Evolutionary conservation across 2,113 vertebrate species (phyloP), one percentile per base, ranked within the genome.

Genomic region (Chinchilla lanigera): DNA sequence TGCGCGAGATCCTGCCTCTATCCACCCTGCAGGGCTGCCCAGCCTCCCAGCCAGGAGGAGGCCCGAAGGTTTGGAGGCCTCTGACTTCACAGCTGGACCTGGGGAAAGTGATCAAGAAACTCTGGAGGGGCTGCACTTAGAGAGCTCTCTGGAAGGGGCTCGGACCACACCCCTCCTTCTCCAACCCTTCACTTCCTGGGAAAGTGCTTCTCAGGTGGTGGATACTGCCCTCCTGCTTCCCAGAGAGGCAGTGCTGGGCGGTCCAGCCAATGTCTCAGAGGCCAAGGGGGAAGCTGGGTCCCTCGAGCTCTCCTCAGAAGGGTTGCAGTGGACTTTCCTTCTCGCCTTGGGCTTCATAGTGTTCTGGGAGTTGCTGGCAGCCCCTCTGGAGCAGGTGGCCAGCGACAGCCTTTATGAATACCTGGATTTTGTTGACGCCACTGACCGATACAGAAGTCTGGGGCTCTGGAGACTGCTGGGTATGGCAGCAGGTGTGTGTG

Each of bases 351-450:
- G 98, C 17, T 87, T 92, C 0, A 30, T 99, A 8, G 96, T 98
- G 1, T 41, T 99, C 75, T 99, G 99, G 99, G 99, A 99, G 95
- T 94, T 98, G 28, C 54, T 98, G 52, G 94, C 98, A 0, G 97
- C 99, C 0, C 99, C 99, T 13, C 86, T 99, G 7, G 98, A 99
- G 17, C 98, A 99, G 99, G 98, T 98, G 2, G 98, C 98, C 0
- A 99, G 99, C 1, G 99, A 99, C 58, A 99, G 98, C 7, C 97
- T 99, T 26, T 99, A 99, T 0, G 99, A 99, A 56, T 99, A 99
- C 67, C 98, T 99, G 1, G 99, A 99, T 97, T 99, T 99, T 0
- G 99, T 99, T 1, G 99, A 99, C 0, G 99, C 99, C 2, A 98
- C 99, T 0, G 99, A 99, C 89, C 98, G 98, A 17, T 98, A 99